A percentile compares a stretch with the other conserved stretches of the same genome.
Conservation (phyloP, 2,113 vertebrate genomes). For the Montifringilla adamsi region DNA sequence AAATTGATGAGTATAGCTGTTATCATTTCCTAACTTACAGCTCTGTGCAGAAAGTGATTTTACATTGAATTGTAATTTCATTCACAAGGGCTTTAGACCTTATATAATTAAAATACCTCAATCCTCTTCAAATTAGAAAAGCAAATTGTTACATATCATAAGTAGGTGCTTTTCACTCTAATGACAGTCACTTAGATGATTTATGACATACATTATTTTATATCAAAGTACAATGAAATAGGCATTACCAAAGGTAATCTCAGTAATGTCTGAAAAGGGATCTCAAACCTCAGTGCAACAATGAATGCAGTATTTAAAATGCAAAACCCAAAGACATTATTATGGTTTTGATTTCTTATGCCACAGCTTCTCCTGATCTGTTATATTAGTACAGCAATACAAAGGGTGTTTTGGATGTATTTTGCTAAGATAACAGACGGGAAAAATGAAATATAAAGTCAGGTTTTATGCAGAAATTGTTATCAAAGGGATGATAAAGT, state of each 20-base stretch:
- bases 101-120: constrained; percentile 81
- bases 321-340: constrained; percentile 85
- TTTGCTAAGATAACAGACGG: constrained; percentile 79
- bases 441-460: constrained; percentile 79
- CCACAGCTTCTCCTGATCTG: constrained; percentile 77
- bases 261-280: constrained; percentile 83
- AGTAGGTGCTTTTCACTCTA: constrained; percentile 81
- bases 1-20: constrained; percentile 65
- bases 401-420: constrained; percentile 76
- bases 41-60: constrained; percentile 69
- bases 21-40: constrained; percentile 64
- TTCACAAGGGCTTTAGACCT: constrained; percentile 70
- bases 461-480: constrained; percentile 77
- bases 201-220: constrained; percentile 83
- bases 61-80: constrained; percentile 69
- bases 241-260: constrained; percentile 86
- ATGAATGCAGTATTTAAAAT: constrained; percentile 86
- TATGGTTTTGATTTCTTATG: constrained; percentile 84
- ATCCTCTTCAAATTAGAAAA: constrained; percentile 85
- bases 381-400: constrained; percentile 73
- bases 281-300: constrained; percentile 80
- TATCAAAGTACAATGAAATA: constrained; percentile 87
- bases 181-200: constrained; percentile 81
- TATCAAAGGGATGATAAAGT: constrained; percentile 80
- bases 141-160: constrained; percentile 85